Evolutionary conservation across 2,797 vertebrate species (phyloP).

Genomic region (Myotis vivesi): DNA sequence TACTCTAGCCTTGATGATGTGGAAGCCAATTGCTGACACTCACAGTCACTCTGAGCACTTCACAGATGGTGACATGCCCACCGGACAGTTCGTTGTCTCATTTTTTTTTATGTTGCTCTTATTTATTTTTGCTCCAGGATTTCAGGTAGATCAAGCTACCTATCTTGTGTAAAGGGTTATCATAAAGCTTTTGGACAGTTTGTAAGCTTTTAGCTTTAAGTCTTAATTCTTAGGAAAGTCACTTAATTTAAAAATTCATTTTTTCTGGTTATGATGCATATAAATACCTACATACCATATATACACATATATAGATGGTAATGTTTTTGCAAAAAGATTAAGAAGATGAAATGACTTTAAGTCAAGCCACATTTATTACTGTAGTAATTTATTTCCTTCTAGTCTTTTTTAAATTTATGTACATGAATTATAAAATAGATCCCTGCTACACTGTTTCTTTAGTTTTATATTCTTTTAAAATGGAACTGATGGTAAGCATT

Average conservation of each 20-base stretch:
- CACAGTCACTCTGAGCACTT: not conserved
- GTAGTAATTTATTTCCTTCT: not conserved
- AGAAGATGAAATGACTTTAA: constrained; percentile 28
- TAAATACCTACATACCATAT: not conserved
- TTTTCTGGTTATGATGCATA: not conserved
- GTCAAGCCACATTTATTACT: not conserved
- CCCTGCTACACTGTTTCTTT: not conserved
- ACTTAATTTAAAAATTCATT: not conserved
- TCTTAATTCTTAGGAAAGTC: not conserved
- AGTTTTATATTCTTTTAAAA: constrained; percentile 13
- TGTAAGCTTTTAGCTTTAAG: constrained; percentile 7
- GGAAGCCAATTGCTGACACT: not conserved
- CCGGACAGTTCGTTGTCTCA: not conserved
- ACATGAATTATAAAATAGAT: not conserved
- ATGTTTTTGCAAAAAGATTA: not conserved
- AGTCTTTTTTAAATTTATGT: constrained; percentile 24
- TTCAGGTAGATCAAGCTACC: not conserved
- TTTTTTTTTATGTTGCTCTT: not conserved
- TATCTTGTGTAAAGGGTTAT: not conserved
- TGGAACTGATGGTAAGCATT: not conserved
- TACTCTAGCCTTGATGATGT: not conserved
- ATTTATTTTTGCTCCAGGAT: not conserved
- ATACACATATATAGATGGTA: not conserved
- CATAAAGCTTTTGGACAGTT: not conserved
- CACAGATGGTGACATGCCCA: not conserved